These are phyloP conservation scores for Rhogogaster chlorosoma DNA, from an alignment of 2,888 invertebrate genomes.

Conservation along the genomic window DNA sequence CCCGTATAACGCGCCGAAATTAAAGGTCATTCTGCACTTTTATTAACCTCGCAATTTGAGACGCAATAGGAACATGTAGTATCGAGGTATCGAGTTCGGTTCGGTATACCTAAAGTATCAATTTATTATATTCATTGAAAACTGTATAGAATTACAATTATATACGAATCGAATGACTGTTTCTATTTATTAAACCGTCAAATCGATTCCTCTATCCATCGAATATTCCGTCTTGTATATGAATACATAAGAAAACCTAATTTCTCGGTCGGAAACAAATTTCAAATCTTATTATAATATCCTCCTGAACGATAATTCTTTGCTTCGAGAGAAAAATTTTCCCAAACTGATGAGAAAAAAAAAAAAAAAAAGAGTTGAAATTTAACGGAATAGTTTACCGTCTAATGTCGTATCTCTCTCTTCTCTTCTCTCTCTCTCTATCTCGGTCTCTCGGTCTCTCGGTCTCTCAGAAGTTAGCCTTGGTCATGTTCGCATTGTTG, in stretches of 20 bases:
- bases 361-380: not conserved
- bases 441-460: not conserved
- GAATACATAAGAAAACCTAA: not conserved
- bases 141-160: slow-evolving; percentile 20
- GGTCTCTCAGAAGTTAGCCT: slow-evolving; percentile 37
- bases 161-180: not conserved
- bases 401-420: not conserved
- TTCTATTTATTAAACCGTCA: not conserved
- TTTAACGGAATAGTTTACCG: slow-evolving; percentile 2
- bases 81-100: slow-evolving; percentile 4
- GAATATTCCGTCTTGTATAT: not conserved
- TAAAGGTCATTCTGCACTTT: slow-evolving; percentile 17
- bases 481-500: slow-evolving; percentile 43
- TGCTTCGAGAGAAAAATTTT: not conserved
- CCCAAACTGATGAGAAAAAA: not conserved
- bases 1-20: not conserved
- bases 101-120: not conserved
- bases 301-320: not conserved
- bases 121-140: not conserved
- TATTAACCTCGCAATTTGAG: not conserved
- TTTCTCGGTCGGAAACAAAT: not conserved
- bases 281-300: not conserved
- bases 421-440: slow-evolving; percentile 5
- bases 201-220: not conserved
- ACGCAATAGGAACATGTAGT: not conserved